These are phyloP conservation scores for Raja brachyura DNA, from an alignment of 2,113 vertebrate genomes.

Conservation along the genomic window DNA sequence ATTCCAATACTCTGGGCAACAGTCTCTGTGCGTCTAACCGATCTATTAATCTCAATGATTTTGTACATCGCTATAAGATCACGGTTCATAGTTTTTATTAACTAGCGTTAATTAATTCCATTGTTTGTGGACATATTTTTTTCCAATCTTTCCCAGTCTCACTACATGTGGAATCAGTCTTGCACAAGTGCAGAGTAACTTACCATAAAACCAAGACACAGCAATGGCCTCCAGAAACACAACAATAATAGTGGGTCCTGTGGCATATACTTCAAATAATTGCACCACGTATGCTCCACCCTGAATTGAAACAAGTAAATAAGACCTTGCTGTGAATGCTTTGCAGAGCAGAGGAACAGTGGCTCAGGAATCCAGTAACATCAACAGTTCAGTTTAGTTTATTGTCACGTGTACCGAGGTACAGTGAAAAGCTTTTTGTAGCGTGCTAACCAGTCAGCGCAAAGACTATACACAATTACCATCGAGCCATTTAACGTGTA, in stretches of 20 bases:
- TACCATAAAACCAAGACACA: constrained; percentile 96
- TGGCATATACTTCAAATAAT: constrained; percentile 93
- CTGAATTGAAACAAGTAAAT: constrained; percentile 50
- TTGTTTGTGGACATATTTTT: background rate
- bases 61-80: too few species aligned
- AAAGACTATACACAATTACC: too few species aligned
- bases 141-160: background rate
- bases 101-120: too few species aligned
- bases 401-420: too few species aligned
- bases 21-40: too few species aligned
- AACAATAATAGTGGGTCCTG: constrained; percentile 81
- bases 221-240: constrained; percentile 87
- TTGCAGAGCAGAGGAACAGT: background rate
- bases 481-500: too few species aligned
- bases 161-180: background rate
- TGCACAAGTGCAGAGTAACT: constrained; percentile 18
- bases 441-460: too few species aligned
- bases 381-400: too few species aligned
- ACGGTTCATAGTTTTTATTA: background rate
- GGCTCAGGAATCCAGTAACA: too few species aligned
- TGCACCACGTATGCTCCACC: constrained; percentile 92
- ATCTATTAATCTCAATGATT: too few species aligned
- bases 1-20: too few species aligned
- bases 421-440: too few species aligned
- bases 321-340: background rate